Conservation (phyloP, 2,113 vertebrate species). For the Lepidothrix coronata region DNA sequence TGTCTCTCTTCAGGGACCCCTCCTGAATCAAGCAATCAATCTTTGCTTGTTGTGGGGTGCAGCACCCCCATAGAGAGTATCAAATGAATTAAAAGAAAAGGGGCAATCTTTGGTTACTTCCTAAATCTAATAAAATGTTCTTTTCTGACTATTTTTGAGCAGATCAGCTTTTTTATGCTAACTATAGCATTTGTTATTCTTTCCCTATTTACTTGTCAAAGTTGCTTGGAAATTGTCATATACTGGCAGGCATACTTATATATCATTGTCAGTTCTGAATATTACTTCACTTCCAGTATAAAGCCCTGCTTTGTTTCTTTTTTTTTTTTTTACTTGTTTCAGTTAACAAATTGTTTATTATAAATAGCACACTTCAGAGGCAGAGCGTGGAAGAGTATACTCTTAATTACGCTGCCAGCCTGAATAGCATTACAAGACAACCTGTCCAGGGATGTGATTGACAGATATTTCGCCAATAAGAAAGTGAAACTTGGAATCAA, state of each 20-base stretch:
- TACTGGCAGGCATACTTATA: neutral
- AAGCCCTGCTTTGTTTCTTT: neutral
- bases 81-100: neutral
- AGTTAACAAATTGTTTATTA: neutral
- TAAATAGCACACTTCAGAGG: neutral
- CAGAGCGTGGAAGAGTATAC: neutral
- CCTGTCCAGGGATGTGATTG: neutral
- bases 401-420: neutral
- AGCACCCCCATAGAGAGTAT: neutral
- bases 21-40: neutral
- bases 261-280: neutral
- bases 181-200: neutral
- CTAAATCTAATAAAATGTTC: neutral
- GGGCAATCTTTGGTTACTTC: neutral
- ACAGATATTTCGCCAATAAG: neutral
- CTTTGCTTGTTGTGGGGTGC: neutral
- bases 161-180: neutral
- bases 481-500: neutral
- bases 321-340: neutral
- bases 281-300: neutral
- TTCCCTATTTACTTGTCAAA: neutral
- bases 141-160: neutral
- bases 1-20: neutral
- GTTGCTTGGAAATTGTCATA: neutral
- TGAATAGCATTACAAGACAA: neutral